phyloP scores from a whole-genome alignment of 2,888 invertebrate species.

The Agrypnus murinus region DNA sequence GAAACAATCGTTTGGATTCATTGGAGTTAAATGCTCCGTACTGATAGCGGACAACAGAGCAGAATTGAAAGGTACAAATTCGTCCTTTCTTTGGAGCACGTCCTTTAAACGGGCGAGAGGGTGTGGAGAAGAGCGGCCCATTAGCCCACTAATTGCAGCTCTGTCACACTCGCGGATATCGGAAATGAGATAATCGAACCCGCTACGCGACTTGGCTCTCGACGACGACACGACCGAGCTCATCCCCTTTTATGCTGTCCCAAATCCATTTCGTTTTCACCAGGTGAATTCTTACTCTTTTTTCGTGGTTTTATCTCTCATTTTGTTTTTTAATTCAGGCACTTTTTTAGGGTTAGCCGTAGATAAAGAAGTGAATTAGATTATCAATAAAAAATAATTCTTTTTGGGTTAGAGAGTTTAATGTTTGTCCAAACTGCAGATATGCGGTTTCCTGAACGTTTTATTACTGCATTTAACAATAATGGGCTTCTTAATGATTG shows the following conservation, averaged over 20 bases:
- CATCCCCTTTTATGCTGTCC: constrained; percentile 48
- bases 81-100: constrained; percentile 56
- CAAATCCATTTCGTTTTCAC: constrained; percentile 39
- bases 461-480: too few relatives aligned
- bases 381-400: too few relatives aligned
- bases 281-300: constrained; percentile 36
- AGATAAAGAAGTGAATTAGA: too few relatives aligned
- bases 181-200: constrained; percentile 70
- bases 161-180: constrained; percentile 67
- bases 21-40: constrained; percentile 51
- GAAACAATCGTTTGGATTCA: constrained; percentile 47
- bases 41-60: constrained; percentile 52
- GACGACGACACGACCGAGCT: constrained; percentile 47
- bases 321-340: neutral
- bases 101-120: constrained; percentile 61
- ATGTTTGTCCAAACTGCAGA: too few relatives aligned
- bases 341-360: too few relatives aligned
- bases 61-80: constrained; percentile 58
- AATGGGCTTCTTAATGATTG: too few relatives aligned
- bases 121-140: constrained; percentile 63
- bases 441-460: too few relatives aligned
- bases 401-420: too few relatives aligned
- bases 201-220: constrained; percentile 63
- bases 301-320: constrained; percentile 14
- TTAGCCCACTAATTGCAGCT: constrained; percentile 68